Evolutionary conservation across 1,140 invertebrate genomes (phyloP).

Genomic region (Drosophila subpulchrella): DNA sequence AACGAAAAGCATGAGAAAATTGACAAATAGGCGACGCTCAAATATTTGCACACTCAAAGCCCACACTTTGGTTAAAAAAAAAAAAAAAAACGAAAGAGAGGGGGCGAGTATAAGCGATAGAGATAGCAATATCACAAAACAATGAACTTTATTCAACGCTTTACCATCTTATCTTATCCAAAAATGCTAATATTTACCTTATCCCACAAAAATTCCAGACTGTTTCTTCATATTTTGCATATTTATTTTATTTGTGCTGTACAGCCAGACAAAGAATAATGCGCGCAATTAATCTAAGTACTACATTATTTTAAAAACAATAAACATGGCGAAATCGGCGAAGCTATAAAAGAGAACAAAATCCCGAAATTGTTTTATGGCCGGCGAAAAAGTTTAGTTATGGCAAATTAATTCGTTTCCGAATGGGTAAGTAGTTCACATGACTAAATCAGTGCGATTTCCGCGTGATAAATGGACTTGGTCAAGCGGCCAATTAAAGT

Average conservation of each 20-base stretch:
- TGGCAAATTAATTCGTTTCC: constrained; percentile 38
- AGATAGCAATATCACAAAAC: not conserved
- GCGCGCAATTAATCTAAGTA: constrained; percentile 15
- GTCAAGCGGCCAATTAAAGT: constrained; percentile 3
- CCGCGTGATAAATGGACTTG: constrained; percentile 17
- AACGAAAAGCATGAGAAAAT: constrained; percentile 44
- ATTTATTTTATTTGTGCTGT: not conserved
- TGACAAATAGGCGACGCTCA: constrained; percentile 54
- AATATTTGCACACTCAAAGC: constrained; percentile 51
- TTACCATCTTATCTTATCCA: constrained; percentile 18
- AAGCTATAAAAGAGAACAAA: constrained; percentile 8
- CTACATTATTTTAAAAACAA: constrained; percentile 6
- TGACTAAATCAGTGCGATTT: constrained; percentile 13
- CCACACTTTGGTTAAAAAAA: not conserved
- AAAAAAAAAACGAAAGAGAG: not conserved
- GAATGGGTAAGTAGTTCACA: constrained; percentile 29
- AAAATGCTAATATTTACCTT: constrained; percentile 11
- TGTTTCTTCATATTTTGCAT: constrained; percentile 17
- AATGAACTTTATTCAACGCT: constrained; percentile 6
- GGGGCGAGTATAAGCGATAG: not conserved
- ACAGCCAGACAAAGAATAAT: constrained; percentile 2
- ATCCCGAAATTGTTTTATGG: constrained; percentile 16
- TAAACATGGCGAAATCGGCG: not conserved
- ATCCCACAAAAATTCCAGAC: not conserved
- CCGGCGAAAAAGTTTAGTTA: constrained; percentile 21